Percentiles rank a stretch among this genome's conserved stretches.
Evolutionary conservation across 1,140 invertebrate species (phyloP).

Genomic region (Melanaphis sacchari): DNA sequence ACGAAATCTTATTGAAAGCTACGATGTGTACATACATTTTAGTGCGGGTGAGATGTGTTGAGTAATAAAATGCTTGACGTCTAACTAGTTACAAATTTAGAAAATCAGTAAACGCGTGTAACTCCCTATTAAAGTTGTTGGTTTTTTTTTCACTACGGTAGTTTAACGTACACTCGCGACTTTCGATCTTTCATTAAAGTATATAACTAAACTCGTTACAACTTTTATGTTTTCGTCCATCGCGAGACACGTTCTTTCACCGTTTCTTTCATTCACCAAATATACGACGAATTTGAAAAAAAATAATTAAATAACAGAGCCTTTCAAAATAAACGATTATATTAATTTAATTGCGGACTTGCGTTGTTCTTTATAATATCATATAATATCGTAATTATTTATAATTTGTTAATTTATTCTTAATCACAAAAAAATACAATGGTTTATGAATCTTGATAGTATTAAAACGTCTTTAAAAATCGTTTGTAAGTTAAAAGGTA

Average conservation of each 20-base stretch:
- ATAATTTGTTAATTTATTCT: neutral
- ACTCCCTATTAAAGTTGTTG: neutral
- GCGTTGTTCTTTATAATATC: too few species aligned
- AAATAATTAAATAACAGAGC: neutral
- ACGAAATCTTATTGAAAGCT: neutral
- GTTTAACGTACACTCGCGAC: slow-evolving; percentile 1
- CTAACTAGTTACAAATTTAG: neutral
- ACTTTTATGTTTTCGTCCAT: neutral
- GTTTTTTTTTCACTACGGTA: neutral
- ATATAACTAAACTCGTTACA: neutral
- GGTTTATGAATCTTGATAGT: neutral
- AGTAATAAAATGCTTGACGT: neutral
- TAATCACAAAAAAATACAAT: neutral
- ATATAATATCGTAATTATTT: too few species aligned
- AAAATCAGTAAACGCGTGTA: neutral
- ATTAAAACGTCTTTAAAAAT: neutral
- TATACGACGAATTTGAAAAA: neutral
- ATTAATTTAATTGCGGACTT: neutral
- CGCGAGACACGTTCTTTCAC: neutral
- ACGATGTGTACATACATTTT: neutral
- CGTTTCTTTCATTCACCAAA: neutral
- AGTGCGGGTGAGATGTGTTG: neutral
- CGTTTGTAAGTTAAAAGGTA: too few species aligned
- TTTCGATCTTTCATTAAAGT: neutral
- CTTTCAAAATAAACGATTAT: neutral